Conservation (phyloP, 2,113 vertebrate species). For the Entosphenus tridentatus region DNA sequence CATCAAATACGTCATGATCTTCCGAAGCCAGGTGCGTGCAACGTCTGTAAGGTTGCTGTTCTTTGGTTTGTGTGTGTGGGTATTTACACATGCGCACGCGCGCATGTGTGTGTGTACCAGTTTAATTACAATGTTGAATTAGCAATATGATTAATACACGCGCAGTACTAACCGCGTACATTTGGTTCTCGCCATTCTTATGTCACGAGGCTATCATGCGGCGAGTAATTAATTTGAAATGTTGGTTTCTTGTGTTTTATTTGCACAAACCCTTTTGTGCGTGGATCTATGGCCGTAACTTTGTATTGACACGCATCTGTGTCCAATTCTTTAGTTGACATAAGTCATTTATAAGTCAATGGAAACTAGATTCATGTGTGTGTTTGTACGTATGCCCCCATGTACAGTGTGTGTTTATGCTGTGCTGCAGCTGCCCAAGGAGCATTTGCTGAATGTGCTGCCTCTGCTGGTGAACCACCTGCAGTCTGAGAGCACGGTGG, state of each 20-base stretch:
- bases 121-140: background rate
- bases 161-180: too few relatives aligned
- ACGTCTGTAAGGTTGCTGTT: background rate
- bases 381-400: slow-evolving; percentile 1
- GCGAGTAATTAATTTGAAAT: too few relatives aligned
- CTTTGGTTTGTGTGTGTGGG: slow-evolving; percentile 11
- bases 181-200: too few relatives aligned
- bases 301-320: too few relatives aligned
- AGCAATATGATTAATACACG: too few relatives aligned
- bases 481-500: slow-evolving; percentile 73
- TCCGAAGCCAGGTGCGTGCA: slow-evolving; percentile 65
- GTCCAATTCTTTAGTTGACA: background rate
- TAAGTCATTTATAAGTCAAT: background rate
- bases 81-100: background rate
- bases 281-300: too few relatives aligned
- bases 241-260: too few relatives aligned
- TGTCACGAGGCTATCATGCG: too few relatives aligned
- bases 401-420: slow-evolving; percentile 6
- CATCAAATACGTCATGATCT: slow-evolving; percentile 98
- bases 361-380: background rate
- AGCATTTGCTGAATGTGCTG: slow-evolving; percentile 60
- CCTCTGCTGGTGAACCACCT: slow-evolving; percentile 66
- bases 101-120: too few relatives aligned
- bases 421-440: slow-evolving; percentile 68
- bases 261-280: too few relatives aligned